Base-by-base conservation (phyloP, 2,888 invertebrate genomes). In the Noctua janthe region DNA sequence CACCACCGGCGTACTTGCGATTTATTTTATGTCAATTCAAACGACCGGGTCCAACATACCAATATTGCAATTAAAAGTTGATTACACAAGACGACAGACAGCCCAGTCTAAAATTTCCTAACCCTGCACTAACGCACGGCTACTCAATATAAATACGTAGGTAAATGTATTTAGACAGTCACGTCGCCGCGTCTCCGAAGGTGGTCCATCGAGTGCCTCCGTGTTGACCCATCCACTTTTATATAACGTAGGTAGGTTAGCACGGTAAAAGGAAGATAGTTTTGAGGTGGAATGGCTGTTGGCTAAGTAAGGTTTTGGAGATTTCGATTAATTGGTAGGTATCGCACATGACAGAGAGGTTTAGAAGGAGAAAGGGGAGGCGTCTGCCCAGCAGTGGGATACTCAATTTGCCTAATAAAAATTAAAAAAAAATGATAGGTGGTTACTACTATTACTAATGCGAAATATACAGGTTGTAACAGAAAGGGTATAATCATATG, bases 131-230 rank as follows among this genome's bases (percentile, higher is more conserved):
- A 84, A 88, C 89, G 88, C 88, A 88, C 87, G 82, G 87, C 80
- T 87, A 82, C 86, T 90, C 88, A 91, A 91, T 91, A 92, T 93
- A 94, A 94, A 93, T 91, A 94, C 67, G 70, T 39, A 87, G 84
- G 91, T 93, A 93, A 93, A 94, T 92, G 93, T 94, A 91, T 94
- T 93, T 92, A 90, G 88, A 88, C 84, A 90, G 87, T 84, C 83
- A 87, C 88, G 83, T 86, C 88, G 67, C 67, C 43, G 64, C 64
- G 78, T 80, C 88, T 80, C 83, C 81, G 73, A 80, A 78, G 85
- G 87, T 90, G 89, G 88, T 90, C 90, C 81, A 82, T 82, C 76
- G 78, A 89, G 89, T 81, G 86, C 39, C 73, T 76, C 62, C 35
- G 54, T 86, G 86, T 89, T 91, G 91, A 87, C 84, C 84, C 76